Conservation (phyloP, 2,888 invertebrate species). For the Leucania comma region DNA sequence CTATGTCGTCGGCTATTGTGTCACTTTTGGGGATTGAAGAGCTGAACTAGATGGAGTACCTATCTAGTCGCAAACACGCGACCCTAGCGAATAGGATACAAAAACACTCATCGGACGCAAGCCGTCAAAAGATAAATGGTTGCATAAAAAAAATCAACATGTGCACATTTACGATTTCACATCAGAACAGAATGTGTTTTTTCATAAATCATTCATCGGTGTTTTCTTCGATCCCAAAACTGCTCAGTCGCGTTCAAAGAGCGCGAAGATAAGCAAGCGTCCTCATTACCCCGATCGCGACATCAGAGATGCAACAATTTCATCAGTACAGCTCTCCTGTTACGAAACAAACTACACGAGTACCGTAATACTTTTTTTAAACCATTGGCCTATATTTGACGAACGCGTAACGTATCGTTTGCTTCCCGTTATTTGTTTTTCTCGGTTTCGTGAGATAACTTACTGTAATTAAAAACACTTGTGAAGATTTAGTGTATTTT, state of each 20-base stretch:
- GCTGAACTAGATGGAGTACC: too few relatives aligned
- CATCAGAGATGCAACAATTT: slow-evolving; percentile 62
- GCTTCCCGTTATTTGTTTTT: slow-evolving; percentile 60
- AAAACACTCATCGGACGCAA: too few relatives aligned
- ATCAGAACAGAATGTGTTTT: background rate
- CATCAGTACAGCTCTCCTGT: slow-evolving; percentile 62
- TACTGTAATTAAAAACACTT: slow-evolving; percentile 57
- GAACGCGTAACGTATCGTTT: slow-evolving; percentile 60
- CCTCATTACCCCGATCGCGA: slow-evolving; percentile 61
- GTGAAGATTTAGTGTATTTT: slow-evolving; percentile 58
- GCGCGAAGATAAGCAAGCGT: slow-evolving; percentile 55
- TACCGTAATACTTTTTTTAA: slow-evolving; percentile 68
- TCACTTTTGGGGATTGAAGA: too few relatives aligned
- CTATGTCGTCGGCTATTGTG: too few relatives aligned
- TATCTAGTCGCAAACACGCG: too few relatives aligned
- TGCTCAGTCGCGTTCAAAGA: slow-evolving; percentile 46
- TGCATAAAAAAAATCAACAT: background rate
- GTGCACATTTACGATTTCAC: background rate
- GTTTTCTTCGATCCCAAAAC: slow-evolving; percentile 6
- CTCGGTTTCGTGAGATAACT: slow-evolving; percentile 55
- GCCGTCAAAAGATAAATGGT: background rate
- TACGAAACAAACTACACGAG: slow-evolving; percentile 65
- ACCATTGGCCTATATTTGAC: slow-evolving; percentile 71
- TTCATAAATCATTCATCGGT: slow-evolving; percentile 23
- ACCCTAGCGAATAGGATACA: too few relatives aligned